Percentiles rank a stretch among this genome's conserved stretches.
phyloP scores from a whole-genome alignment of 2,797 vertebrate genomes.

The Danio choprae region DNA sequence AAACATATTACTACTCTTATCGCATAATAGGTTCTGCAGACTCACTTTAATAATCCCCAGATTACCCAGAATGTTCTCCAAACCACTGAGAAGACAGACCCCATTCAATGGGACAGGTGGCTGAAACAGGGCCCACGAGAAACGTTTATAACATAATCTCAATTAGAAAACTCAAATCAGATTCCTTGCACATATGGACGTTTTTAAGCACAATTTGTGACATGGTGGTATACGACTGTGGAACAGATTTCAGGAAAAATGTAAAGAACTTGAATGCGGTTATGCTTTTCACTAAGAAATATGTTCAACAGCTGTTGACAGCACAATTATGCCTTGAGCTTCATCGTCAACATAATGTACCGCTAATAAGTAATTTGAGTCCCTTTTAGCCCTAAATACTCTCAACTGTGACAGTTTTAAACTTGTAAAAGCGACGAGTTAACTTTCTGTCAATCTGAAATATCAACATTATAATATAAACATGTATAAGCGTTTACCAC shows the following conservation, averaged over 20 bases:
- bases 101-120: slow-evolving; percentile 50
- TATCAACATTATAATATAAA: too few relatives aligned
- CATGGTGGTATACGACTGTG: slow-evolving; percentile 28
- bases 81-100: slow-evolving; percentile 39
- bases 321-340: neutral
- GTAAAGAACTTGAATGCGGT: slow-evolving; percentile 45
- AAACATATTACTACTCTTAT: slow-evolving; percentile 9
- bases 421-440: neutral
- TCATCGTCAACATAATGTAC: neutral
- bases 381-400: neutral
- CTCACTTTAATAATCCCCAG: slow-evolving; percentile 19
- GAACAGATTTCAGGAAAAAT: slow-evolving; percentile 44
- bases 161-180: slow-evolving; percentile 45
- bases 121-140: slow-evolving; percentile 55
- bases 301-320: slow-evolving; percentile 39
- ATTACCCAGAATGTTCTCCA: slow-evolving; percentile 40
- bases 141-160: slow-evolving; percentile 47
- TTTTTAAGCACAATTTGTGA: slow-evolving; percentile 43
- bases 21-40: slow-evolving; percentile 27
- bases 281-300: slow-evolving; percentile 39
- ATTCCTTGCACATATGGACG: slow-evolving; percentile 50
- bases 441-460: too few relatives aligned
- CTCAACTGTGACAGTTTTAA: neutral
- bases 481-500: neutral
- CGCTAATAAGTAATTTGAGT: neutral